phyloP scores from a whole-genome alignment of 2,113 vertebrate genomes.

The Pagrus major region DNA sequence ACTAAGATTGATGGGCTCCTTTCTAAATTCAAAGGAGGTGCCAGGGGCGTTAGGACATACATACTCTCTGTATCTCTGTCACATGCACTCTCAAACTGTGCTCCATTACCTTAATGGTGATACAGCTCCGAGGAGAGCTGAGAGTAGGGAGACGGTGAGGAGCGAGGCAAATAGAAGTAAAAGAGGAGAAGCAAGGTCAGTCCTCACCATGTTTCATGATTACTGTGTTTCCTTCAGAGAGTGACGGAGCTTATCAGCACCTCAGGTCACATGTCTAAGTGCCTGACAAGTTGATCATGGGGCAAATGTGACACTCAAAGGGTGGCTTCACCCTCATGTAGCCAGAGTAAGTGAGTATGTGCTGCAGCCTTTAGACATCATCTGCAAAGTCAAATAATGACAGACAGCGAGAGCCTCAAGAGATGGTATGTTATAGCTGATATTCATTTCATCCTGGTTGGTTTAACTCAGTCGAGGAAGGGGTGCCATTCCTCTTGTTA shows the following conservation, averaged over 20 bases:
- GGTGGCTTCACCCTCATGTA: conserved; percentile 6
- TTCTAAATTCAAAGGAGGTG: conserved; percentile 64
- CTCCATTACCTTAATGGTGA: conserved; percentile 72
- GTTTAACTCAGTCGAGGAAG: conserved; percentile 16
- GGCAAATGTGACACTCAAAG: conserved; percentile 32
- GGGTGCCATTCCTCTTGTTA: too few species aligned
- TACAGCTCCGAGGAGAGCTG: conserved; percentile 42
- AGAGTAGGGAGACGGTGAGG: conserved; percentile 3
- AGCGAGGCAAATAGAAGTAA: conserved; percentile 42
- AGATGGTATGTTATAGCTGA: background rate
- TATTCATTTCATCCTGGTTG: conserved; percentile 7
- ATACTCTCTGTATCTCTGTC: conserved; percentile 47
- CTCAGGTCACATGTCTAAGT: conserved; percentile 42
- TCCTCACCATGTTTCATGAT: conserved; percentile 53
- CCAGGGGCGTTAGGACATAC: conserved; percentile 56
- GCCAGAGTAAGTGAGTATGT: background rate
- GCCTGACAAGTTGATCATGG: conserved; percentile 51
- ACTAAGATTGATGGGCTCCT: conserved; percentile 63
- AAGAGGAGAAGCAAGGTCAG: conserved; percentile 53
- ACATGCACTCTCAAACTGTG: conserved; percentile 42
- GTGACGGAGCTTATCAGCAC: conserved; percentile 46
- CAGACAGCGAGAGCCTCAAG: background rate
- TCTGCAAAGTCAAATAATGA: conserved; percentile 12
- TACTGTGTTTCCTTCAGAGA: conserved; percentile 42
- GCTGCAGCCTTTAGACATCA: conserved; percentile 11